A percentile compares a stretch with the other conserved stretches of the same genome.
Evolutionary conservation across 2,113 vertebrate genomes (phyloP).

Genomic region (Malaclemys terrapin): DNA sequence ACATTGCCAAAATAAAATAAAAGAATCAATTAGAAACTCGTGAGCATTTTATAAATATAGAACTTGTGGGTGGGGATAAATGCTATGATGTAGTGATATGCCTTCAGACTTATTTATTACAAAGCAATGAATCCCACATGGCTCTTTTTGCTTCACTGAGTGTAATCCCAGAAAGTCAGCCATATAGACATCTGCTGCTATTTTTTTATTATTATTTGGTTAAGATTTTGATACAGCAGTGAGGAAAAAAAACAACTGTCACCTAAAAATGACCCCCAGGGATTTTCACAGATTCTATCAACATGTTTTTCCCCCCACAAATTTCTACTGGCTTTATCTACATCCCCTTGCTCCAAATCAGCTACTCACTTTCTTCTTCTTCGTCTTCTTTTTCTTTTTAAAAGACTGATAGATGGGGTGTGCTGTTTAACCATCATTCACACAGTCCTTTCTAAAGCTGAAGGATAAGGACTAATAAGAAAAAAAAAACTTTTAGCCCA

Average conservation of each 20-base stretch:
- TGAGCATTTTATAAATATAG: constrained; percentile 50
- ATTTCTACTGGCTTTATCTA: neutral
- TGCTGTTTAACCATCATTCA: constrained; percentile 13
- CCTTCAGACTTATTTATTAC: constrained; percentile 61
- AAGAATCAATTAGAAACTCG: constrained; percentile 51
- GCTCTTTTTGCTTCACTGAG: constrained; percentile 45
- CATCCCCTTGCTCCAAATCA: neutral
- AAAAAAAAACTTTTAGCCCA: neutral
- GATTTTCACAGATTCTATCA: constrained; percentile 32
- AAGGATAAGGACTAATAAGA: neutral
- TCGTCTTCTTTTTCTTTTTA: neutral
- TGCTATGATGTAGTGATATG: constrained; percentile 16
- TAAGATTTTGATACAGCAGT: constrained; percentile 51
- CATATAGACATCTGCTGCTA: constrained; percentile 39
- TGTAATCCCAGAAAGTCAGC: constrained; percentile 33
- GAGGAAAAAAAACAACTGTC: constrained; percentile 59
- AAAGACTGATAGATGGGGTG: neutral
- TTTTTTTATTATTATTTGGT: constrained; percentile 57
- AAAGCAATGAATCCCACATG: constrained; percentile 38
- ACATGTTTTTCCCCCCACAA: neutral
- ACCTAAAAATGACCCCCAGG: constrained; percentile 25
- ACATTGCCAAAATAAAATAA: constrained; percentile 30
- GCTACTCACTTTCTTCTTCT: neutral
- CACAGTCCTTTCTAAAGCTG: neutral
- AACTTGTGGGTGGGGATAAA: constrained; percentile 43